A percentile compares a stretch with the other conserved stretches of the same genome.
These are phyloP conservation scores for Syrrhaptes paradoxus DNA, from an alignment of 2,113 vertebrate genomes.

Conservation along the genomic window DNA sequence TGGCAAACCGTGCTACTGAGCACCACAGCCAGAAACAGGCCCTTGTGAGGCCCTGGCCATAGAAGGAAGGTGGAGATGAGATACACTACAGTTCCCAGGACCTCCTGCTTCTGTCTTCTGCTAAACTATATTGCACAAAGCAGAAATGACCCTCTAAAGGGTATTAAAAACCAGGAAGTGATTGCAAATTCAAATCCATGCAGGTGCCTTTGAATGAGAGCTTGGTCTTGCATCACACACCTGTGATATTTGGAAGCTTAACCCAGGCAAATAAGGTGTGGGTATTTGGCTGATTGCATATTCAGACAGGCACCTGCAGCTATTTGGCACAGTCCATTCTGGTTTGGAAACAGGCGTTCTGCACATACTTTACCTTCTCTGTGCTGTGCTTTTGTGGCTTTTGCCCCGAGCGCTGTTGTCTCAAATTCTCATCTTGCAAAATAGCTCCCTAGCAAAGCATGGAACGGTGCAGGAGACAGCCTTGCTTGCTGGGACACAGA, in stretches of 20 bases:
- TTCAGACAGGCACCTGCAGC: constrained; percentile 75
- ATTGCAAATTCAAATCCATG: constrained; percentile 69
- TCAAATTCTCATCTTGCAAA: constrained; percentile 36
- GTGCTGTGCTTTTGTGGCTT: constrained; percentile 36
- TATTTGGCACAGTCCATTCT: constrained; percentile 58
- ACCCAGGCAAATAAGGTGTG: constrained; percentile 72
- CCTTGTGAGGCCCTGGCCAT: not conserved
- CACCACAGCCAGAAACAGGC: not conserved
- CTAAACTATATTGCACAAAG: not conserved
- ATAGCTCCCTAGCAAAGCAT: not conserved
- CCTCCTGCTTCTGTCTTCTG: not conserved
- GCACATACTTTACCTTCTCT: constrained; percentile 45
- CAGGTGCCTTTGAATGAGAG: constrained; percentile 71
- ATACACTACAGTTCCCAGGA: constrained; percentile 18
- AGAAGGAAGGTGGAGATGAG: not conserved
- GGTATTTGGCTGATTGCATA: constrained; percentile 73
- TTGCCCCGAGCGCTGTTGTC: constrained; percentile 27
- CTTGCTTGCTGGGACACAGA: not conserved
- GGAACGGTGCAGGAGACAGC: not conserved
- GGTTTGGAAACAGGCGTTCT: constrained; percentile 62
- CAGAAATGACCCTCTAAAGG: constrained; percentile 46
- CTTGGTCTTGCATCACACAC: constrained; percentile 65
- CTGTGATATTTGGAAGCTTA: constrained; percentile 74
- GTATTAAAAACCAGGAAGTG: constrained; percentile 65
- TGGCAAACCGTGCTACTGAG: not conserved